phyloP scores from a whole-genome alignment of 2,888 invertebrate species.

The Dioctria rufipes region DNA sequence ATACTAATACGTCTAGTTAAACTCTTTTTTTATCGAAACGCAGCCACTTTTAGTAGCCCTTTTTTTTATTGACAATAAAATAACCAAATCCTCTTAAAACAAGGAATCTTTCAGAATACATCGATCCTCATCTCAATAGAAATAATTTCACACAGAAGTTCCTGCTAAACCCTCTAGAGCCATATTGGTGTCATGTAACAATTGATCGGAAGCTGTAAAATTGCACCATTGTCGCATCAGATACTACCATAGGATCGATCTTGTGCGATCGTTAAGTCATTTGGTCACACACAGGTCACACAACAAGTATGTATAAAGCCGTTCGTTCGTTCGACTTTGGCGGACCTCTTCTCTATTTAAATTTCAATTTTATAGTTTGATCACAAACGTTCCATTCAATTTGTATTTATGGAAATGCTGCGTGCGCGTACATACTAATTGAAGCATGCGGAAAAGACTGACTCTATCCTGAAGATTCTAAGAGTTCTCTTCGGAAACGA shows the following conservation, averaged over 20 bases:
- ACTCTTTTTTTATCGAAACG: too few species aligned
- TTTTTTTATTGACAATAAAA: too few species aligned
- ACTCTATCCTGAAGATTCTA: constrained; percentile 46
- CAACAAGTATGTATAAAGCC: neutral
- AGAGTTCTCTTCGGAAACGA: neutral
- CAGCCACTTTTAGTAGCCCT: too few species aligned
- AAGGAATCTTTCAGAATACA: too few species aligned
- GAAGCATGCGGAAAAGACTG: constrained; percentile 58
- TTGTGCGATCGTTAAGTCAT: neutral
- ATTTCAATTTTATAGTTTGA: constrained; percentile 59
- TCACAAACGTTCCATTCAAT: constrained; percentile 58
- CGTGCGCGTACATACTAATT: constrained; percentile 59
- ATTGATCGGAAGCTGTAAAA: neutral
- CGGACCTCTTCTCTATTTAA: constrained; percentile 45
- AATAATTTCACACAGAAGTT: too few species aligned
- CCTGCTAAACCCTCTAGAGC: too few species aligned
- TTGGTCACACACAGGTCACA: neutral
- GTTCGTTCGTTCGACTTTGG: neutral
- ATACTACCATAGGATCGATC: neutral
- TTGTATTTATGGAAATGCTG: constrained; percentile 59
- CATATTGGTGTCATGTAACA: neutral
- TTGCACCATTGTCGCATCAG: neutral
- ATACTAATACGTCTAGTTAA: too few species aligned
- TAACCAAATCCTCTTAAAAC: too few species aligned
- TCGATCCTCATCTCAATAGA: too few species aligned